Evolutionary conservation across 1,140 invertebrate genomes (phyloP), one percentile per base, ranked within the genome.

Genomic region (Macrosteles quadrilineatus): DNA sequence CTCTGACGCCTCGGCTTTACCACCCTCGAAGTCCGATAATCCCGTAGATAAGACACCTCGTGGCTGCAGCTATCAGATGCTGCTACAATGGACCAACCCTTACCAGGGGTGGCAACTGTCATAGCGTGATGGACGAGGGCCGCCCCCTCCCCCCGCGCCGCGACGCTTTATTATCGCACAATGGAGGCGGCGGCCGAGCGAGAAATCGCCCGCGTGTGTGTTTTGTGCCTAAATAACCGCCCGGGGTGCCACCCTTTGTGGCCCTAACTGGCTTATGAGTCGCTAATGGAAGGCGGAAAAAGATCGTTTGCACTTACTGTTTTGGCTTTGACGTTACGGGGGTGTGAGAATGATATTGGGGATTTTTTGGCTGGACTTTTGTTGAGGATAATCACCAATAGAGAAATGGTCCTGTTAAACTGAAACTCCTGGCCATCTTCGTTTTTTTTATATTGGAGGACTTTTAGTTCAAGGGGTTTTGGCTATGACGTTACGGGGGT

Each of bases 141-240:
- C 32, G 53, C 32, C 30, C 63, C 32, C 31, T 23, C 31, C 2
- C 17, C 32, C 63, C 32, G n/a, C 36, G 2, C 23, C 32, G 14
- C 23, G 21, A 45, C 40, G 32, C 63, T 66, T 66, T 66, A 66
- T 66, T 66, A 43, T 17, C 32, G 32, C 21, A 66, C 63, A 66
- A 66, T 66, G 63, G 21, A 57, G 32, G 23, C 40, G 23, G 25
- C 40, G 63, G 23, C 63, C 63, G 40, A 66, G 63, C 63, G 63
- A 2, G 23, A 66, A 66, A 66, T 66, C 31, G 63, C 29, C 40
- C 63, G 27, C 63, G 63, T 66, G 63, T 66, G 63, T 66, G 63
- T 66, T 66, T 66, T 66, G 40, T 66, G 63, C 40, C 63, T 66
- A 66, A 66, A 45, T 66, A 66, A 66, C 63, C 23, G n/a, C 32